Evolutionary conservation across 2,888 invertebrate genomes (phyloP), one percentile per base, ranked within the genome.

Genomic region (Heteromyza rotundicornis): DNA sequence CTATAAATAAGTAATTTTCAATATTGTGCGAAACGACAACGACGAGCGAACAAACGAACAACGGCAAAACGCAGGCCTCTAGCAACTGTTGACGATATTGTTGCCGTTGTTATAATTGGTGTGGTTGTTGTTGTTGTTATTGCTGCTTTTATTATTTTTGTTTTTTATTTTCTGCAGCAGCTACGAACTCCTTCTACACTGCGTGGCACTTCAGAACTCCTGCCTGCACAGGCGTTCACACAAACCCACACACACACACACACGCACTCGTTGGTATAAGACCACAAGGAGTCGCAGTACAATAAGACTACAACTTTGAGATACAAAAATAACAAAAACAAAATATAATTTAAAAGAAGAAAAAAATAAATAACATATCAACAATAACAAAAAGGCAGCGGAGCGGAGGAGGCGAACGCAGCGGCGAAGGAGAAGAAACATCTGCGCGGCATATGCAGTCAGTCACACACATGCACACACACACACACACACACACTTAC

Each of bases 101-200:
- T 44, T 56, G n/a, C n/a, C 24, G 7, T 1, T 10, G 24, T 19
- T 17, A 5, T 27, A 17, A 32, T 16, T 16, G 27, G n/a, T 32
- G 40, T 44, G 36, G 32, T 32, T 16, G 3, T n/a, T 54, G 54
- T 54, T 53, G 59, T 27, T 59, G 40, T 7, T 51, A 23, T 22
- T 14, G 20, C n/a, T 36, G 40, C 40, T 59, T 19, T 36, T 51
- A 20, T 44, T 59, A 77, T 74, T 74, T 74, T 72, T 75, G 27
- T 76, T 74, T 74, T 76, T 74, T 75, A 71, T 74, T 75, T 76
- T 67, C 22, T 68, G 64, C 32, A 32, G 32, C 32, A 54, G 44
- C 16, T 27, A 19, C 47, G 52, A 32, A 32, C 22, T 59, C 17
- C 49, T 59, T 51, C 40, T 12, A 32, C n/a, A n/a, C 27, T 53